Base-by-base conservation (phyloP, 2,797 vertebrate species). In the Macrochelys suwanniensis region DNA sequence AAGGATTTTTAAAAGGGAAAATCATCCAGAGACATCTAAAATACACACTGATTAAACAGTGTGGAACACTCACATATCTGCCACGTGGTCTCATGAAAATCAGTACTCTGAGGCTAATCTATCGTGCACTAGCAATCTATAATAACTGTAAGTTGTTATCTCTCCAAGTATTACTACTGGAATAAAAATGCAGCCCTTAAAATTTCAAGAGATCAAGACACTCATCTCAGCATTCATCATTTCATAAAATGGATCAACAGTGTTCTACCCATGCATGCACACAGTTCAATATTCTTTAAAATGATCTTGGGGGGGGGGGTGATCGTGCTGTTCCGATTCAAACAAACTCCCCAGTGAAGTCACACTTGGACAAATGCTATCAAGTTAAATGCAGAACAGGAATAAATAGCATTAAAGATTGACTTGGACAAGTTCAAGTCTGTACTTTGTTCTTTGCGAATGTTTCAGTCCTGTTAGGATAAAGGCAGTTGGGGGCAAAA, bases 101-200 rank as follows among this genome's bases (percentile, higher is more conserved):
- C 96, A 92, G 93, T 97, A 91, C 90, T 61, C 1, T 82, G 88
- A 90, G 84, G 50, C 89, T 95, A 95, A 97, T 95, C 95, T 92
- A 56, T 92, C 89, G 76, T 91, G 56, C 90, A 84, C 68, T 81
- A 88, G 76, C 80, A 81, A 89, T 92, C 93, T 97, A 4, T 94
- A 96, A 90, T 89, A 94, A 91, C 53, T 94, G 57, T 82, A 95
- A 82, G 6, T 0, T 96, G 92, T 95, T 96, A 93, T 94, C 76
- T 94, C 94, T 88, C 89, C 81, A 56, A 90, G 82, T 97, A 89
- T 96, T 97, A 92, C 96, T 95, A 91, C 80, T 92, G 79, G 88
- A 94, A 94, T 95, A 96, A 96, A 96, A 96, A 93, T 79, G 91
- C 94, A 89, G 50, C 71, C 3, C 97, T 96, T 93, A 95, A 97